phyloP scores from a whole-genome alignment of 1,140 invertebrate species.

The Hyposmocoma kahamanoa region DNA sequence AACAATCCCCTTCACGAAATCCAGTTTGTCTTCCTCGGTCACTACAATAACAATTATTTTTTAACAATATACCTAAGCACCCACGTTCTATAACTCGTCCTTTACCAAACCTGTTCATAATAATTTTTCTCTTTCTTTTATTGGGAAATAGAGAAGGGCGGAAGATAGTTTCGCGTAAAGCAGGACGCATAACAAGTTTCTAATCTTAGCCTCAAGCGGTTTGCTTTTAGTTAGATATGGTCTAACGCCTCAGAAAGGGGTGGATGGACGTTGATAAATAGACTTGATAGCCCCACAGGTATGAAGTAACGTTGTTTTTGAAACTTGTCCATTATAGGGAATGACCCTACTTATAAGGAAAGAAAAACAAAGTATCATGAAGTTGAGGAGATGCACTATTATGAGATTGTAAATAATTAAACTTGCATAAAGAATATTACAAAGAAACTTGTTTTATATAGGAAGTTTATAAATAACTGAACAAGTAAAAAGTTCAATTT shows the following conservation, averaged over 20 bases:
- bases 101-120: conserved; percentile 1
- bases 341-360: too few species aligned
- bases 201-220: conserved; percentile 18
- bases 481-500: too few species aligned
- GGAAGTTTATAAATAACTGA: too few species aligned
- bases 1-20: too few species aligned
- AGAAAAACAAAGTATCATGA: too few species aligned
- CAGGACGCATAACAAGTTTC: conserved; percentile 9
- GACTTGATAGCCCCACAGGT: not conserved
- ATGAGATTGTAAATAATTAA: too few species aligned
- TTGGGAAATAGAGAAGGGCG: not conserved
- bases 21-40: not conserved
- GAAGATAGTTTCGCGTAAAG: not conserved
- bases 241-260: conserved; percentile 34
- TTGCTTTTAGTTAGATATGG: conserved; percentile 30
- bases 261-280: conserved; percentile 28
- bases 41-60: not conserved
- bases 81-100: conserved; percentile 8
- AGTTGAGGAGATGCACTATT: too few species aligned
- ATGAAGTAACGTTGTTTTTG: too few species aligned
- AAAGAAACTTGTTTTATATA: too few species aligned
- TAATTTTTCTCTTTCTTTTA: not conserved
- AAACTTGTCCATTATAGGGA: too few species aligned
- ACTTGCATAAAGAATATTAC: too few species aligned
- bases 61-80: conserved; percentile 12